phyloP scores from a whole-genome alignment of 2,113 vertebrate species.

The Stegostoma tigrinum region DNA sequence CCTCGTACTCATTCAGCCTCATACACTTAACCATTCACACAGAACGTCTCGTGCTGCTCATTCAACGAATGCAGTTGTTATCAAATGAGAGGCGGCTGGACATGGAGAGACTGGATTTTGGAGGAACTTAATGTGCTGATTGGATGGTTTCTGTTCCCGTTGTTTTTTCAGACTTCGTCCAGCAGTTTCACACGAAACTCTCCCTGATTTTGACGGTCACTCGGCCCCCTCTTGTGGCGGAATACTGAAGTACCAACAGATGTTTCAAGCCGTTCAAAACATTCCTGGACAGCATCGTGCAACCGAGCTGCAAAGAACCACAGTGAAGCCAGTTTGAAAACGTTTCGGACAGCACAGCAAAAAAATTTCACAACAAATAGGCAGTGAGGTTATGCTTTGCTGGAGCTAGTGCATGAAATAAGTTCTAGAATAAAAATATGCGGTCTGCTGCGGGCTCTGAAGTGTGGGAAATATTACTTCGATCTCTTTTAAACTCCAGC shows the following conservation, averaged over 20 bases:
- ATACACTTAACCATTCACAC: not conserved
- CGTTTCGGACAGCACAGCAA: not conserved
- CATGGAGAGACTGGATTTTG: too few species aligned
- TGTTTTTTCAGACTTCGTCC: not conserved
- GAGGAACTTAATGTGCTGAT: not conserved
- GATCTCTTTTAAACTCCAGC: not conserved
- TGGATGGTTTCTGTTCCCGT: not conserved
- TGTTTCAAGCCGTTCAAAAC: not conserved
- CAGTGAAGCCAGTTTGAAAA: not conserved
- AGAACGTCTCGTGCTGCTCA: not conserved
- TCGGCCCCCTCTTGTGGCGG: not conserved
- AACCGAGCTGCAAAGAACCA: not conserved
- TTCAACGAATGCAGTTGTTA: too few species aligned
- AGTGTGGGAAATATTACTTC: too few species aligned
- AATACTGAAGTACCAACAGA: not conserved
- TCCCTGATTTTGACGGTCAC: not conserved
- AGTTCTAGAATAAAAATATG: not conserved
- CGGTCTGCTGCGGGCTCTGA: not conserved
- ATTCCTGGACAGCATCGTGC: not conserved
- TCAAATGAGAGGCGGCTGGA: not conserved
- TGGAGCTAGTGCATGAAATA: rapidly evolving
- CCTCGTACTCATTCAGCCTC: too few species aligned
- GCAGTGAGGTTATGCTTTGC: not conserved
- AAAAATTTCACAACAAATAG: not conserved
- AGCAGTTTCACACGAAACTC: too few species aligned